A percentile compares a stretch with the other conserved stretches of the same genome.
Conservation (phyloP, 2,113 vertebrate species). For the Chaetops frenatus region DNA sequence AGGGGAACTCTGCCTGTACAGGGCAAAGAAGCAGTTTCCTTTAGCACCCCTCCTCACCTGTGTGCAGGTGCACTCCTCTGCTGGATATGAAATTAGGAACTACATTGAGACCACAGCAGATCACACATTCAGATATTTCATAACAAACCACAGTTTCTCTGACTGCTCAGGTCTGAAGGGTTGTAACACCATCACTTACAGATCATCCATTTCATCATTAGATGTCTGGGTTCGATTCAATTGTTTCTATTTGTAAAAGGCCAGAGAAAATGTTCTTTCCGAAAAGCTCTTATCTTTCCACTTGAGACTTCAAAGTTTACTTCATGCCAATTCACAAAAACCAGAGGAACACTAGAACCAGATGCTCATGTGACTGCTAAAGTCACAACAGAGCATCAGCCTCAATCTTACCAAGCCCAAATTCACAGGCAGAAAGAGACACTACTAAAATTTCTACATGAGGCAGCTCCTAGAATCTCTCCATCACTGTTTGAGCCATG, state of each 20-base stretch:
- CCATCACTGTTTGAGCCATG: neutral
- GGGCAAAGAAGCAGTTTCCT: neutral
- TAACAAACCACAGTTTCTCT: neutral
- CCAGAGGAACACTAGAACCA: neutral
- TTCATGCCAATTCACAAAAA: neutral
- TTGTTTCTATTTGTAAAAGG: neutral
- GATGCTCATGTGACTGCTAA: neutral
- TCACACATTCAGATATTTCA: rapidly evolving
- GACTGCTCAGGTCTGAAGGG: neutral
- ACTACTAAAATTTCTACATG: too few species aligned
- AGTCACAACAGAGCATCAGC: neutral
- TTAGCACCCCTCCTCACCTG: neutral
- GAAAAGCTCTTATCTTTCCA: neutral
- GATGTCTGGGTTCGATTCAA: neutral
- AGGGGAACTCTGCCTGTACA: rapidly evolving
- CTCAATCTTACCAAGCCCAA: neutral
- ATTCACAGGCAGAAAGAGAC: neutral
- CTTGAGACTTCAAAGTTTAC: rapidly evolving
- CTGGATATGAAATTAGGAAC: rapidly evolving
- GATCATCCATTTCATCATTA: neutral
- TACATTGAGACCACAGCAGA: neutral
- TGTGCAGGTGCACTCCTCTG: neutral
- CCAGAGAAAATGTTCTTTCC: neutral
- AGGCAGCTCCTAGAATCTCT: neutral
- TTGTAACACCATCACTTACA: rapidly evolving